Base-by-base conservation (phyloP, 2,113 vertebrate species). In the Himantopus leucocephalus region DNA sequence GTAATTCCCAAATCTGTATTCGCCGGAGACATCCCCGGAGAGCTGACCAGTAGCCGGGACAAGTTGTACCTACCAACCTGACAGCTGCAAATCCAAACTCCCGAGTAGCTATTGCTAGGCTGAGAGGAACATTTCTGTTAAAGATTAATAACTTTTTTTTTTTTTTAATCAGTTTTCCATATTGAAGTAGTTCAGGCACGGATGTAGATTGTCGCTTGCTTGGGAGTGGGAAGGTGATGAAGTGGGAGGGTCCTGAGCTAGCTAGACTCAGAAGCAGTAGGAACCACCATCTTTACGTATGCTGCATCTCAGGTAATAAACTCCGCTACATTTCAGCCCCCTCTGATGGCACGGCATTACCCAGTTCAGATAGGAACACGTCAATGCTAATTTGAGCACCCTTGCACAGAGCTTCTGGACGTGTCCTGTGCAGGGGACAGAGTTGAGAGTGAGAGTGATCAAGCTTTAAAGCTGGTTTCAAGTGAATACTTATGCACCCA, bases 221-320 rank as follows among this genome's bases (percentile, higher is more conserved):
- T 68, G 43, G 58, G 32, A 79, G 56, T 10, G 82, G 43, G 41
- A 83, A 24, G 2, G 10, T 4, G 34, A 60, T 62, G 63, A 63
- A 68, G 35, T 7, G 8, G 52, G 29, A 73, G n/a, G 53, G 22
- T 50, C 22, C 73, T 34, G 37, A 11, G 34, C 41, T 6, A 63
- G 68, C 47, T 14, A 4, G 22, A 2, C 58, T 68, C 5, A 5
- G 48, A 34, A 72, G 24, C 24, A n/a, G 35, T 8, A 21, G 0
- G 2, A 10, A 34, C n/a, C 63, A 43, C 24, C 41, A 29, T 7
- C 5, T 6, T 18, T 35, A 59, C 0, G 0, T 8, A 8, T 0
- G 0, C 26, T n/a, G 24, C 24, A 24, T 32, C 53, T 59, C 67
- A 23, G 78, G 23, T 39, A 24, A 68, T 20, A 32, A 68, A 24